Evolutionary conservation across 2,797 vertebrate species (phyloP), one percentile per base, ranked within the genome.

Genomic region (Parauchenoglanis punctatus): DNA sequence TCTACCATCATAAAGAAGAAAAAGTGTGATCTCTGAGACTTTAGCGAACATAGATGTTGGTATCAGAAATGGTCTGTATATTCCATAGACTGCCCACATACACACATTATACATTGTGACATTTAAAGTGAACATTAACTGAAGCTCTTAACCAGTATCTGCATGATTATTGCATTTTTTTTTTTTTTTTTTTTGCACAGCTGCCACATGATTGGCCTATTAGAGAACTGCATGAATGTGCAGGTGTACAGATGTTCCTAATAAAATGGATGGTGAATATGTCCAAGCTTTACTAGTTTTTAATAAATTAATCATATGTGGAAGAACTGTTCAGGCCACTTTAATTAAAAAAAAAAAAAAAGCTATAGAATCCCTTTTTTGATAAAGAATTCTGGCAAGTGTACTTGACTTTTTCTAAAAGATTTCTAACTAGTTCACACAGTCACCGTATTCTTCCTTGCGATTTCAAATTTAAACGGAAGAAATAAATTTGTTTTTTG

Each of bases 261-360:
- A 2, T 73, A 49, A 49, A 49, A 10, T 49, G 49, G 20, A 46
- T 4, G 3, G 40, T 46, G 70, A 25, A 3, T 46, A 28, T 56
- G 3, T 56, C 18, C 2, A 70, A 81, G 25, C 15, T 61, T 59
- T 63, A 35, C 2, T 65, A 20, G 5, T 76, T 40, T 17, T n/a
- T 7, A 81, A 81, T 17, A 15, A 31, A 23, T 54, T 23, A 10
- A 12, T 65, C 35, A 13, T 1, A 46, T 1, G 12, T 58, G 40
- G 18, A 70, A 83, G 70, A 81, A 76, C 81, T 87, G 20, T 56
- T 54, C 13, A 18, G 40, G 25, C 35, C 31, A 31, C n/a, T 61
- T 58, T 61, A 77, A 46, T 61, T 63, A 28, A n/a, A 11, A 63
- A 25, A 35, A 31, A 8, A 4, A n/a, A 15, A 54, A 76, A 28